Conservation (phyloP, 2,113 vertebrate genomes). For the Sprattus sprattus region DNA sequence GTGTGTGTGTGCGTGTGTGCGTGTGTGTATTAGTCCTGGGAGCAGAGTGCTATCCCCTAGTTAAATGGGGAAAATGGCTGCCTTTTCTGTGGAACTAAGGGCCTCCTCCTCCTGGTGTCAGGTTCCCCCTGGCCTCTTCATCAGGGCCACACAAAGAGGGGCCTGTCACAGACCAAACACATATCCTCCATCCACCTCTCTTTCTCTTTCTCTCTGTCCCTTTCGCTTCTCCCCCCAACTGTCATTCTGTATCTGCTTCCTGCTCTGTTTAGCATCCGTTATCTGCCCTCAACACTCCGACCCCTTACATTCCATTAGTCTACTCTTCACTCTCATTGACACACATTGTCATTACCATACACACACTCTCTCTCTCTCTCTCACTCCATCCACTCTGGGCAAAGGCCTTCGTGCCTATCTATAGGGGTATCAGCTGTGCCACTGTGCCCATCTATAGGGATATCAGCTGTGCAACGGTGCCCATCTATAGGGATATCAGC, state of each 20-base stretch:
- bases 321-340: not conserved
- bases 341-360: not conserved
- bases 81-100: slow-evolving; percentile 33
- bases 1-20: not conserved
- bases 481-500: not conserved
- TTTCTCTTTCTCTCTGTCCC: not conserved
- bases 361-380: not conserved
- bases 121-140: not conserved
- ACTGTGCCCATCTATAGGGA: no score
- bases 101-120: slow-evolving; percentile 12
- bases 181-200: not conserved
- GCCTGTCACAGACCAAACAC: not conserved
- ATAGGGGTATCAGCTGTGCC: no score
- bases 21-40: not conserved
- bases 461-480: no score
- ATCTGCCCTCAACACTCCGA: not conserved
- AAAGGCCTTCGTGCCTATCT: not conserved
- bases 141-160: not conserved
- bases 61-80: slow-evolving; percentile 39
- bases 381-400: not conserved
- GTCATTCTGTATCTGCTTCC: not conserved
- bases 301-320: not conserved
- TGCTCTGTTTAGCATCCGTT: not conserved
- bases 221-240: not conserved
- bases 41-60: not conserved